These are phyloP conservation scores for Sinocyclocheilus maitianheensis DNA, from an alignment of 2,113 vertebrate species.

Conservation along the genomic window DNA sequence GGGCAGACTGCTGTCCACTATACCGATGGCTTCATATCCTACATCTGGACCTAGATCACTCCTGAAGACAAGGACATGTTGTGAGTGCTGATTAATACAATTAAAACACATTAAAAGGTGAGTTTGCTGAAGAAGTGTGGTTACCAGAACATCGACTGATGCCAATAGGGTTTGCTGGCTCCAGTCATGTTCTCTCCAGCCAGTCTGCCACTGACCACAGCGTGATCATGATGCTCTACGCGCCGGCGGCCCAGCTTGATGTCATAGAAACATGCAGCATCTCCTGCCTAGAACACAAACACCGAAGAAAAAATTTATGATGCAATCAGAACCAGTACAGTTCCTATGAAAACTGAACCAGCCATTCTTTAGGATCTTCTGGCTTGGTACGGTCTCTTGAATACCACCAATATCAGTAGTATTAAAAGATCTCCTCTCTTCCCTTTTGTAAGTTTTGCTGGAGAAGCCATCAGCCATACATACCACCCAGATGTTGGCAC, in stretches of 20 bases:
- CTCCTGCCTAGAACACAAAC: slow-evolving; percentile 82
- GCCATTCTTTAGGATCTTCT: neutral
- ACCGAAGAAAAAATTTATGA: neutral
- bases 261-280: slow-evolving; percentile 97
- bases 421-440: neutral
- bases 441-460: neutral
- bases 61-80: slow-evolving; percentile 73
- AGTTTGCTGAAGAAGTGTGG: neutral
- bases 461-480: slow-evolving; percentile 60
- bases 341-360: neutral
- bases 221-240: slow-evolving; percentile 96
- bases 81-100: neutral
- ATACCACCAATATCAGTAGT: neutral
- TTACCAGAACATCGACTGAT: slow-evolving; percentile 99
- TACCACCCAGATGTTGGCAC: slow-evolving; percentile 99
- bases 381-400: neutral
- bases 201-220: slow-evolving; percentile 93
- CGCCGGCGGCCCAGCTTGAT: slow-evolving; percentile 92
- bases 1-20: slow-evolving; percentile 93
- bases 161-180: slow-evolving; percentile 96
- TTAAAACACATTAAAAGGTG: no score
- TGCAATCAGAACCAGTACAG: neutral
- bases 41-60: slow-evolving; percentile 96
- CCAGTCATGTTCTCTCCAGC: slow-evolving; percentile 98
- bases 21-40: slow-evolving; percentile 96